A percentile compares a stretch with the other conserved stretches of the same genome.
Conservation (phyloP, 2,113 vertebrate species). For the Egretta garzetta region DNA sequence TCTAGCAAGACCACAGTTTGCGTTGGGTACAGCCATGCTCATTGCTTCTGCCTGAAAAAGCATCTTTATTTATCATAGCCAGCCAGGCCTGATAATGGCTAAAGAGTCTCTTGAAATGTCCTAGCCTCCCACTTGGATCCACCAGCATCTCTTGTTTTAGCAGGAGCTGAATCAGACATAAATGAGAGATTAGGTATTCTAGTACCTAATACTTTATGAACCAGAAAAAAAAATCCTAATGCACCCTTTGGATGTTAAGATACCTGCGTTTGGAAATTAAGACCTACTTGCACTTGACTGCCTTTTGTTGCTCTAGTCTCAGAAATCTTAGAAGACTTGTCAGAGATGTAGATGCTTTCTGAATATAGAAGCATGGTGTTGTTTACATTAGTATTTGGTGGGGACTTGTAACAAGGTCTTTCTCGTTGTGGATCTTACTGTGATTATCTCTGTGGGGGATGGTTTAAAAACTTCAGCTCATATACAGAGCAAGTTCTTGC, state of each 20-base stretch:
- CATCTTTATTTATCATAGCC: not conserved
- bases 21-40: not conserved
- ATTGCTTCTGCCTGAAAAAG: not conserved
- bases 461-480: not conserved
- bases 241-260: not conserved
- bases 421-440: not conserved
- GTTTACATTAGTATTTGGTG: constrained; percentile 22
- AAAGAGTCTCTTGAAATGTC: not conserved
- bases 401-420: constrained; percentile 3
- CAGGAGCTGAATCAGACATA: not conserved
- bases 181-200: not conserved
- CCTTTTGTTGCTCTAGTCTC: not conserved
- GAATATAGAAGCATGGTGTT: constrained; percentile 17
- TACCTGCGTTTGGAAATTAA: not conserved
- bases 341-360: constrained; percentile 20
- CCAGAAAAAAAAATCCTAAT: not conserved
- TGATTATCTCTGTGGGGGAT: not conserved
- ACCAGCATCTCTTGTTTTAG: not conserved
- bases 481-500: not conserved
- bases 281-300: not conserved
- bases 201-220: not conserved
- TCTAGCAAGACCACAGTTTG: not conserved
- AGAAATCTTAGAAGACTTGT: constrained; percentile 13
- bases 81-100: not conserved
- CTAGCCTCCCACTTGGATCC: not conserved